Conservation (phyloP, 2,888 invertebrate genomes). For the Leistus spinibarbis region DNA sequence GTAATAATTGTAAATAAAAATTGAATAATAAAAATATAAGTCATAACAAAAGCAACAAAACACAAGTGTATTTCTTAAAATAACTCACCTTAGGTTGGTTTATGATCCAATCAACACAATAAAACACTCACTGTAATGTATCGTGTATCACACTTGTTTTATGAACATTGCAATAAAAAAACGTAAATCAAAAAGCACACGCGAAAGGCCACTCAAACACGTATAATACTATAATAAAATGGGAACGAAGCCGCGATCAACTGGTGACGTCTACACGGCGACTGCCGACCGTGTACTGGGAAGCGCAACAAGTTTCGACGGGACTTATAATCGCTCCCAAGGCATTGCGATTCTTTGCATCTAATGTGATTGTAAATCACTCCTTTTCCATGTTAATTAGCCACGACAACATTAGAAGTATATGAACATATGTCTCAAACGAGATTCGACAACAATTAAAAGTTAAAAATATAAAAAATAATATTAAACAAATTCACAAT, state of each 20-base stretch:
- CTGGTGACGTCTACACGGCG: constrained; percentile 7
- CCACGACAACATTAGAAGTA: not conserved
- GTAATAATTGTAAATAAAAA: too few species aligned
- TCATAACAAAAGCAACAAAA: too few species aligned
- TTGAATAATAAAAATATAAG: too few species aligned
- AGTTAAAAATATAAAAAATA: not conserved
- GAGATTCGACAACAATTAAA: not conserved
- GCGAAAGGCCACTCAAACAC: not conserved
- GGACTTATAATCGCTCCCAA: not conserved
- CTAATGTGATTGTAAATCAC: not conserved
- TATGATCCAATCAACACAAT: not conserved
- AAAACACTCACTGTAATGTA: constrained; percentile 6
- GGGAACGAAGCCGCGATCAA: constrained; percentile 16
- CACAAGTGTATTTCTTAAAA: not conserved
- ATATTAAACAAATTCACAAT: too few species aligned
- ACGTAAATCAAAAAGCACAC: constrained; percentile 10
- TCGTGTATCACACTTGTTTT: constrained; percentile 16
- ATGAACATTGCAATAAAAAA: constrained; percentile 9
- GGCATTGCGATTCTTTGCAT: too few species aligned
- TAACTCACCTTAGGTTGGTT: not conserved
- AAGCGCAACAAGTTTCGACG: constrained; percentile 26
- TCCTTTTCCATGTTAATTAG: not conserved
- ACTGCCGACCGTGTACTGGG: constrained; percentile 20
- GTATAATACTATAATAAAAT: constrained; percentile 7
- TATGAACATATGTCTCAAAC: not conserved